A percentile compares a stretch with the other conserved stretches of the same genome.
Evolutionary conservation across 2,888 invertebrate genomes (phyloP).

Genomic region (Apeira syringaria): DNA sequence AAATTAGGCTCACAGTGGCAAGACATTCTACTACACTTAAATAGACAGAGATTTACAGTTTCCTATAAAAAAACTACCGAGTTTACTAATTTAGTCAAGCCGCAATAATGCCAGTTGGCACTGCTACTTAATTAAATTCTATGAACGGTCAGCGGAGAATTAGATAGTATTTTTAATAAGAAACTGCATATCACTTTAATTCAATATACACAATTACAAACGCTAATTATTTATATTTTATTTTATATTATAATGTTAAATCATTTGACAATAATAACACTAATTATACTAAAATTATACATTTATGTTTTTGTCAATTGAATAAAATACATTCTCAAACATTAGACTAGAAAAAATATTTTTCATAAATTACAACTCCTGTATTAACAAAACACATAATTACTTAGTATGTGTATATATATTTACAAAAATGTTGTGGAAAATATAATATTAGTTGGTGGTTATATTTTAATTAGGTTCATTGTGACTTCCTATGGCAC

Average conservation of each 20-base stretch:
- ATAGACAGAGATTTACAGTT: not conserved
- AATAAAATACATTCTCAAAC: conserved; percentile 15
- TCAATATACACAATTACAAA: conserved; percentile 11
- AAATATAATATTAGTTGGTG: not conserved
- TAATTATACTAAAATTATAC: conserved; percentile 23
- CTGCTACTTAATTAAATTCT: too few relatives aligned
- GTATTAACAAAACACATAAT: conserved; percentile 25
- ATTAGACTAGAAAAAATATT: conserved; percentile 36
- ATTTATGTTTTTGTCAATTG: conserved; percentile 13
- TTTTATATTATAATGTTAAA: conserved; percentile 6
- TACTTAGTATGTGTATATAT: conserved; percentile 4
- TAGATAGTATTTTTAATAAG: conserved; percentile 3
- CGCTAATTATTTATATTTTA: conserved; percentile 9
- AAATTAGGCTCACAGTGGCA: conserved; percentile 24
- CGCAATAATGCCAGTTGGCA: too few relatives aligned
- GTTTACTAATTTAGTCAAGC: not conserved
- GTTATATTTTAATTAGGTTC: not conserved
- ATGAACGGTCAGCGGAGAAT: too few relatives aligned
- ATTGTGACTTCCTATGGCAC: conserved; percentile 25
- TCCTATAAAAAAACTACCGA: conserved; percentile 4
- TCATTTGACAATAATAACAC: conserved; percentile 6
- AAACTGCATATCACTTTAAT: conserved; percentile 3
- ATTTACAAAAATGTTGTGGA: not conserved
- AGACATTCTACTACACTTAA: conserved; percentile 15
- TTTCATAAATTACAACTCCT: conserved; percentile 20